A percentile compares a stretch with the other conserved stretches of the same genome.
Evolutionary conservation across 2,888 invertebrate genomes (phyloP).

Genomic region (Acronicta leporina): DNA sequence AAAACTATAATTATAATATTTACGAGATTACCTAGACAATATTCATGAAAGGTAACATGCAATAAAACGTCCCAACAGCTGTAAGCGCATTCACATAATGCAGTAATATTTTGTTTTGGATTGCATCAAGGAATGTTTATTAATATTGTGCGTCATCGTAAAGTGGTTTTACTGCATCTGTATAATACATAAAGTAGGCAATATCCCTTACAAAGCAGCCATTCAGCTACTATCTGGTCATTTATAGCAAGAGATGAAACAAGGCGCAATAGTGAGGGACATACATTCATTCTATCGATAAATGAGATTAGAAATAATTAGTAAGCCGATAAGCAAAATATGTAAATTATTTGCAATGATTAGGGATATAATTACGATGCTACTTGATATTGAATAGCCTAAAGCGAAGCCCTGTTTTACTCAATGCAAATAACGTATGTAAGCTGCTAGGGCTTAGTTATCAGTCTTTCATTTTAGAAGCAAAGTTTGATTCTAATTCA

Average conservation of each 20-base stretch:
- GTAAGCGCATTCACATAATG: constrained; percentile 24
- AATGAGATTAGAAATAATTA: constrained; percentile 44
- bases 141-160: constrained; percentile 66
- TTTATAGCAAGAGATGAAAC: constrained; percentile 86
- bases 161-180: constrained; percentile 79
- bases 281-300: constrained; percentile 62
- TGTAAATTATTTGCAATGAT: constrained; percentile 24
- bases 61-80: constrained; percentile 8
- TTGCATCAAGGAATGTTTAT: constrained; percentile 49
- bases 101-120: constrained; percentile 38
- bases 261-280: constrained; percentile 72
- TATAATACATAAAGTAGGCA: constrained; percentile 84
- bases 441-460: too few species aligned
- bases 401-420: too few species aligned
- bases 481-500: too few species aligned
- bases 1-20: too few species aligned
- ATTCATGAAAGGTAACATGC: neutral
- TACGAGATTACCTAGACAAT: neutral
- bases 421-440: too few species aligned
- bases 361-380: too few species aligned
- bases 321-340: constrained; percentile 24
- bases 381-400: too few species aligned
- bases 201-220: constrained; percentile 83
- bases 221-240: constrained; percentile 86
- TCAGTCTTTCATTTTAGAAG: too few species aligned